A percentile compares a stretch with the other conserved stretches of the same genome.
These are phyloP conservation scores for Alosa sapidissima DNA, from an alignment of 2,797 vertebrate genomes.

Conservation along the genomic window DNA sequence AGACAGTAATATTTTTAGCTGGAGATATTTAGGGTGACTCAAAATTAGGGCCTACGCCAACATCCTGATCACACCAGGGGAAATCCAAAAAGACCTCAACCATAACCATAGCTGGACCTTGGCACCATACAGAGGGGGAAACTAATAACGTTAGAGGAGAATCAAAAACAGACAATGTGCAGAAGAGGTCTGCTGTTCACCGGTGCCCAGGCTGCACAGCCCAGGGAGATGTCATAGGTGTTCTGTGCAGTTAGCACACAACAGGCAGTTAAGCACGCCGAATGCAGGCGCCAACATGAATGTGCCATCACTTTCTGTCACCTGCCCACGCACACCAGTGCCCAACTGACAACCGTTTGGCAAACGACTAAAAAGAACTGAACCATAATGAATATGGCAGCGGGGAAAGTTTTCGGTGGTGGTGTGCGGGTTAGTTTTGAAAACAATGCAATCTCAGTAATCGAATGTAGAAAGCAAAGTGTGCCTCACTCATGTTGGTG, in stretches of 20 bases:
- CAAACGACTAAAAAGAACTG: no score
- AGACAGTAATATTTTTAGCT: constrained; percentile 46
- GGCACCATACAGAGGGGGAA: constrained; percentile 25
- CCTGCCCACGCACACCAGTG: no score
- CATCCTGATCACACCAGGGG: constrained; percentile 46
- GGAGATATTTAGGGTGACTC: constrained; percentile 44
- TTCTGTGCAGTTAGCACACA: not conserved
- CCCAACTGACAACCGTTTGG: no score
- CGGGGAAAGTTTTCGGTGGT: no score
- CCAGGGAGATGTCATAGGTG: not conserved
- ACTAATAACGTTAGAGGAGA: constrained; percentile 40
- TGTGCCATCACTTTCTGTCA: no score
- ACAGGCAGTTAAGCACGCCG: no score
- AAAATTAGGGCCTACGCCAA: constrained; percentile 51
- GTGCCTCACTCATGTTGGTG: no score
- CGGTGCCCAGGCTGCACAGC: not conserved
- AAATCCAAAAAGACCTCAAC: constrained; percentile 47
- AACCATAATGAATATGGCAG: no score
- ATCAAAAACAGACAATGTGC: constrained; percentile 39
- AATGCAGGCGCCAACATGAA: no score
- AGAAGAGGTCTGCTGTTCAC: not conserved
- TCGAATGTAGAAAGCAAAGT: no score
- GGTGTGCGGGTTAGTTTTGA: no score
- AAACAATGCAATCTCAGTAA: no score
- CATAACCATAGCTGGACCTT: constrained; percentile 50